Base-by-base conservation (phyloP, 2,888 invertebrate species). In the Diarsia rubi region DNA sequence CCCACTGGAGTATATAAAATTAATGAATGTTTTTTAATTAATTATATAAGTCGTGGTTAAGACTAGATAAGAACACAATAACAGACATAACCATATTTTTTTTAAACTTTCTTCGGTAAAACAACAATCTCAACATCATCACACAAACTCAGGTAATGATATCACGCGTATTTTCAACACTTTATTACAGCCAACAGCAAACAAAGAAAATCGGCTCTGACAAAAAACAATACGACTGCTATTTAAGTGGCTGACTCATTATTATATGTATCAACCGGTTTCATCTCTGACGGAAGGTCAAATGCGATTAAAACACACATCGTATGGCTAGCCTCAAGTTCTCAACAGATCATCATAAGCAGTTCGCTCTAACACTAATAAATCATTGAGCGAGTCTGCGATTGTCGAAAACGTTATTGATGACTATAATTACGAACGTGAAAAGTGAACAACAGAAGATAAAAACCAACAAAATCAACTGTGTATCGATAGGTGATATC, bases 251-350 rank as follows among this genome's bases (percentile, higher is more conserved):
- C 4, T 16, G 9, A 47, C 9, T 27, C 42, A 44, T 14, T 5
- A n/a, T 16, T 19, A 47, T 14, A 31, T 59, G 52, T 24, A 63
- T 71, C 69, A 44, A 70, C 60, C 16, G 45, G 42, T 59, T 60
- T 31, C 52, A 19, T 52, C 37, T 8, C 37, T 8, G 37, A 8
- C 37, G 8, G 60, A 73, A 81, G 84, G 85, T 47, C 82, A 69
- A 24, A 49, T 11, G 14, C 67, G 73, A 66, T 73, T 81, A 59
- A 37, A 68, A 77, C 67, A 66, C 21, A 31, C 59, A n/a, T 21
- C 27, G 49, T 27, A 37, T 37, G 42, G 5, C 12, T 52, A 8
- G 44, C 57, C 75, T 44, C 62, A n/a, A 9, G 19, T n/a, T 78
- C 27, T 11, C 21, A 14, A 16, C 4, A 67, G 6, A 37, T 37